A percentile compares a stretch with the other conserved stretches of the same genome.
phyloP scores from a whole-genome alignment of 2,888 invertebrate species.

The Pristionchus arcanus region DNA sequence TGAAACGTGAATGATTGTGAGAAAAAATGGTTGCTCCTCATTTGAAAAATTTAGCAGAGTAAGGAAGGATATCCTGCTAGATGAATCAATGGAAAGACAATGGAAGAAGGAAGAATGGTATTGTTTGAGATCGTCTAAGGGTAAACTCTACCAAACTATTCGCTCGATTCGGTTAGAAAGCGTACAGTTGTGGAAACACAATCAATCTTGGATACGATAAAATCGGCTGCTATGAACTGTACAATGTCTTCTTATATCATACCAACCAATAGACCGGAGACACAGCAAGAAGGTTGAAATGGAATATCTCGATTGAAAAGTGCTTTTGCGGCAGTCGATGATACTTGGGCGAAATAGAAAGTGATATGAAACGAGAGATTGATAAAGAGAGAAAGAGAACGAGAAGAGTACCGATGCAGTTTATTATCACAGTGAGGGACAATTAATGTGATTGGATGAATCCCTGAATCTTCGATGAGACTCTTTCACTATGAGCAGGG shows the following conservation, averaged over 20 bases:
- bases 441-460: neutral
- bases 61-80: neutral
- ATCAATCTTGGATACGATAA: neutral
- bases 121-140: constrained; percentile 9
- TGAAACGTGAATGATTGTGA: neutral
- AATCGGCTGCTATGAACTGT: too few relatives aligned
- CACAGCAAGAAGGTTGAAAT: neutral
- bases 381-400: neutral
- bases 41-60: neutral
- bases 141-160: neutral
- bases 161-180: neutral
- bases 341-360: constrained; percentile 23
- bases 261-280: neutral
- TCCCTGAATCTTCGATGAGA: constrained; percentile 9
- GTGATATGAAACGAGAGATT: neutral
- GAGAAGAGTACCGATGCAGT: neutral
- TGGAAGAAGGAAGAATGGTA: neutral
- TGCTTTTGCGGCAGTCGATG: constrained; percentile 1
- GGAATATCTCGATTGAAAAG: neutral
- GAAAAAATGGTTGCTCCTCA: neutral
- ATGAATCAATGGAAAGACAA: neutral
- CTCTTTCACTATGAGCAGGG: neutral
- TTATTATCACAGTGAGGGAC: constrained; percentile 41
- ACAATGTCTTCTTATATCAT: neutral
- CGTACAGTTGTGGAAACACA: neutral